phyloP scores from a whole-genome alignment of 1,140 invertebrate genomes.

The Callitettix versicolor region DNA sequence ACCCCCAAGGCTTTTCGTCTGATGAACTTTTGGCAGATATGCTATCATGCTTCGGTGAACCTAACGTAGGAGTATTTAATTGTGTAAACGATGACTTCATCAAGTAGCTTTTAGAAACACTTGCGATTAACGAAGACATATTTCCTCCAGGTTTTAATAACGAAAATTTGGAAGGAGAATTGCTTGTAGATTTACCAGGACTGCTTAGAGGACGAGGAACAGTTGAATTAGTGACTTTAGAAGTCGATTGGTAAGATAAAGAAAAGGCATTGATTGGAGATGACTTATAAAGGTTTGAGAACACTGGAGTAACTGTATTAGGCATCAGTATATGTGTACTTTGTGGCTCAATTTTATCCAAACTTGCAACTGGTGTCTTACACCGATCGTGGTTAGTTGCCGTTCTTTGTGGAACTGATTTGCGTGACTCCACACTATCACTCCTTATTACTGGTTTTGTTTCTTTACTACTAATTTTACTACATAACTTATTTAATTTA shows the following conservation, averaged over 20 bases:
- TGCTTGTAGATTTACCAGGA: not conserved
- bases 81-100: conserved; percentile 5
- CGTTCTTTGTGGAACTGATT: conserved; percentile 5
- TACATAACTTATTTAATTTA: not conserved
- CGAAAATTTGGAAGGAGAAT: not conserved
- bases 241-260: not conserved
- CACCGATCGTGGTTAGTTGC: conserved; percentile 13
- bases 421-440: not conserved
- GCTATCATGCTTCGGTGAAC: not conserved
- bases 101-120: conserved; percentile 17
- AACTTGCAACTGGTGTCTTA: not conserved
- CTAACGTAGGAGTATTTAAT: not conserved
- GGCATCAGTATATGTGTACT: not conserved
- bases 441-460: not conserved
- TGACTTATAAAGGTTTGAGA: conserved; percentile 11
- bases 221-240: conserved; percentile 1
- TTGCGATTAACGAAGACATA: conserved; percentile 16
- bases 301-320: not conserved
- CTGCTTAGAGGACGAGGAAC: conserved; percentile 6
- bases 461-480: conserved; percentile 4
- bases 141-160: conserved; percentile 16
- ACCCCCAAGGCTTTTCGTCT: conserved; percentile 53
- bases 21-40: not conserved
- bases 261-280: not conserved
- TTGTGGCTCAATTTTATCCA: not conserved